These are phyloP conservation scores for Bucco capensis DNA, from an alignment of 2,113 vertebrate species.

Conservation along the genomic window DNA sequence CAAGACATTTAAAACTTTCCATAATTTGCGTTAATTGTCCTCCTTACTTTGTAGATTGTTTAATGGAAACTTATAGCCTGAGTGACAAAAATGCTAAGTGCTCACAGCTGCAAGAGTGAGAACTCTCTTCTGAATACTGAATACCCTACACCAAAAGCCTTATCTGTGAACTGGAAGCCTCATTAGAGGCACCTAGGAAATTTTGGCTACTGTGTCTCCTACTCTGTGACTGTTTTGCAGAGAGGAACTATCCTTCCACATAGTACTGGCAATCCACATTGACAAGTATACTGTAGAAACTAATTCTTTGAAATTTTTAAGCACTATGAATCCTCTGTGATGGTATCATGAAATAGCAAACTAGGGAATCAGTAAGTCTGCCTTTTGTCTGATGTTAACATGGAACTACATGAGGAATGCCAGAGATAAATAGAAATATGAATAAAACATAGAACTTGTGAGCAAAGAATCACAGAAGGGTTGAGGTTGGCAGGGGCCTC, in stretches of 20 bases:
- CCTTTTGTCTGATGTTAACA: accelerated
- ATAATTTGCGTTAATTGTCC: neutral
- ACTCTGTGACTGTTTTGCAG: neutral
- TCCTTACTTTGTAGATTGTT: neutral
- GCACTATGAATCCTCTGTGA: neutral
- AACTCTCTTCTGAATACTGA: neutral
- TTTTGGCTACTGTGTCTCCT: neutral
- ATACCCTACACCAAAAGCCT: neutral
- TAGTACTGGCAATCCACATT: neutral
- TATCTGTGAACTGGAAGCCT: neutral
- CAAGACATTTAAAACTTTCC: neutral
- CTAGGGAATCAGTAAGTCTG: neutral
- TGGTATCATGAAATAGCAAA: neutral
- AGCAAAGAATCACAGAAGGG: neutral
- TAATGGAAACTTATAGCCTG: neutral
- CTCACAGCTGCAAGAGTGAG: neutral
- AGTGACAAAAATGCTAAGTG: neutral
- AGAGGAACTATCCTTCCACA: neutral
- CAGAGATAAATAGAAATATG: neutral
- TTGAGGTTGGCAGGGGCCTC: neutral
- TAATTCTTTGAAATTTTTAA: neutral
- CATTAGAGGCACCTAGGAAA: neutral
- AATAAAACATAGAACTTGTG: neutral
- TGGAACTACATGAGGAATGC: neutral
- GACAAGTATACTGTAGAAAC: neutral